Conservation (phyloP, 2,888 invertebrate species). For the Scaptomyza caliginosa region DNA sequence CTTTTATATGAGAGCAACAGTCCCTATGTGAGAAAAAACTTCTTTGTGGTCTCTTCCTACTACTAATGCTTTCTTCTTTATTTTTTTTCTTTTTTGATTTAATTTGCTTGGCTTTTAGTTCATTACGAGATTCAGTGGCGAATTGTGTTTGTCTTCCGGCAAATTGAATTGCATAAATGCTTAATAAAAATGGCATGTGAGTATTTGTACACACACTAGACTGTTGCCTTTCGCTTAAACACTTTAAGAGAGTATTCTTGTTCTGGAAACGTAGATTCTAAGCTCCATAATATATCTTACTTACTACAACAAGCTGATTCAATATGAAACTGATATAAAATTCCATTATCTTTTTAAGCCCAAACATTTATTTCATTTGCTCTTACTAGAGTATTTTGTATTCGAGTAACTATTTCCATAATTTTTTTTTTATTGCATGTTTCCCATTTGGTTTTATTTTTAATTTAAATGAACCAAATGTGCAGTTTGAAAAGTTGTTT, state of each 20-base stretch:
- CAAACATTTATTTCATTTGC: no score
- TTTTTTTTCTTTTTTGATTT: no score
- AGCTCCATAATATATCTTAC: neutral
- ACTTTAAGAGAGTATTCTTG: neutral
- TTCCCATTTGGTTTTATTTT: neutral
- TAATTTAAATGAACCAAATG: conserved; percentile 27
- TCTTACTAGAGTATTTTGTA: neutral
- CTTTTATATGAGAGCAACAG: conserved; percentile 30
- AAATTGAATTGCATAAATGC: conserved; percentile 42
- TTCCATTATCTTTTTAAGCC: no score
- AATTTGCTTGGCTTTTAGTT: conserved; percentile 54
- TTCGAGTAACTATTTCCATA: neutral
- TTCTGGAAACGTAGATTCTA: neutral
- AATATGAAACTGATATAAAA: no score
- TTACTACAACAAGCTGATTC: no score
- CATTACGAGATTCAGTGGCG: conserved; percentile 36
- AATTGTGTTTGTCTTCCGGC: conserved; percentile 35
- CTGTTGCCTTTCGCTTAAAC: conserved; percentile 1
- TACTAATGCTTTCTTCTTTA: conserved; percentile 50
- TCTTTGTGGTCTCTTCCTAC: conserved; percentile 32
- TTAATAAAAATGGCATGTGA: conserved; percentile 15
- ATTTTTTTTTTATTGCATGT: neutral
- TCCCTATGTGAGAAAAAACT: conserved; percentile 35
- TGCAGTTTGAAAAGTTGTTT: conserved; percentile 40
- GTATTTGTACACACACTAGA: conserved; percentile 4